A percentile compares a stretch with the other conserved stretches of the same genome.
These are phyloP conservation scores for Akabosia matsudoensis DNA, from an alignment of 1,140 invertebrate species.

Conservation along the genomic window DNA sequence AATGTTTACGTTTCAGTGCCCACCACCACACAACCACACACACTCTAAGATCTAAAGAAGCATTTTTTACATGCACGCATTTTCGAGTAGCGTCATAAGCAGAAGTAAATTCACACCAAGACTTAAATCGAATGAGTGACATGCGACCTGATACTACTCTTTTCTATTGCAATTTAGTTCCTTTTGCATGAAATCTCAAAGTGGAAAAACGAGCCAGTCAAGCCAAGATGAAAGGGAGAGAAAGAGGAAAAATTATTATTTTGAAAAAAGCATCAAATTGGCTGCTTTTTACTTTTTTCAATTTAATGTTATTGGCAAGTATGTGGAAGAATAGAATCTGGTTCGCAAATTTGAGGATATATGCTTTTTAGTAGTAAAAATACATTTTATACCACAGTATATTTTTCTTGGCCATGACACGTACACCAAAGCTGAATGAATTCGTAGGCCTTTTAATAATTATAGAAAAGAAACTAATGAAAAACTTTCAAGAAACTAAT, in stretches of 20 bases:
- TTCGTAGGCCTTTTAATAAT: too few species aligned
- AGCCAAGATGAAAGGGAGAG: neutral
- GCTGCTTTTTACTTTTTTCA: neutral
- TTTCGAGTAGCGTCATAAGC: neutral
- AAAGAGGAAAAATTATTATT: neutral
- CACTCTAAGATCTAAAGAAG: too few species aligned
- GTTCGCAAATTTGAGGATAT: neutral
- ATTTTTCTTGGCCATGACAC: too few species aligned
- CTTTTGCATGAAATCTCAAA: neutral
- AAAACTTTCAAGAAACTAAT: too few species aligned
- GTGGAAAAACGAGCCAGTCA: neutral
- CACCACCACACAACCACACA: neutral
- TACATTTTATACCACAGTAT: too few species aligned
- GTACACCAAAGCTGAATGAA: too few species aligned
- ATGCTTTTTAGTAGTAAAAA: neutral
- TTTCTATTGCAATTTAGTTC: neutral
- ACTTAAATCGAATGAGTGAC: constrained; percentile 3
- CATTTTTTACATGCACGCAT: too few species aligned
- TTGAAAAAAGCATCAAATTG: neutral
- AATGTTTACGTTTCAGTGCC: neutral
- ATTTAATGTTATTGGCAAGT: neutral
- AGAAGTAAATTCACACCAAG: neutral
- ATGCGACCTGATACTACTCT: neutral
- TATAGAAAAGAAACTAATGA: too few species aligned
- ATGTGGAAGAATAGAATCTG: too few species aligned